Evolutionary conservation across 2,113 vertebrate species (phyloP).

Genomic region (Scophthalmus maximus): DNA sequence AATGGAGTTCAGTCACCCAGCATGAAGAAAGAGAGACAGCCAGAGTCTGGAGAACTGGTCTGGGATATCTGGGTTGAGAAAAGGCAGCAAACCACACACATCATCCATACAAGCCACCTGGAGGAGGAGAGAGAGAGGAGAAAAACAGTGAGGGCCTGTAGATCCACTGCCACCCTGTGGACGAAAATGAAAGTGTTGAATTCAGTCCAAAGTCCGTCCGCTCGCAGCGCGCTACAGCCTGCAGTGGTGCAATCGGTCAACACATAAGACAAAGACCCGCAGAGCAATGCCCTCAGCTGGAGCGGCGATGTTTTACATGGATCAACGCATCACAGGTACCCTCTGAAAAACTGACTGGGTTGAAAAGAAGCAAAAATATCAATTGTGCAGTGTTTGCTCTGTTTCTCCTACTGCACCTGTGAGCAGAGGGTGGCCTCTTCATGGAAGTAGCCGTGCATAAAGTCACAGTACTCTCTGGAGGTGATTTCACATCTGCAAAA

Average conservation of each 20-base stretch:
- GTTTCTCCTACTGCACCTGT: conserved; percentile 87
- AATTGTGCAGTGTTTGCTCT: too few species aligned
- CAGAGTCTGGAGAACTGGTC: conserved; percentile 99
- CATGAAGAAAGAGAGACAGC: conserved; percentile 97
- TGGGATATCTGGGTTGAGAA: conserved; percentile 95
- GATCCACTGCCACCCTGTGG: conserved; percentile 33
- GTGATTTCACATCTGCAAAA: conserved; percentile 98
- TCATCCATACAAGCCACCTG: conserved; percentile 99
- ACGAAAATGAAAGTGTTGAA: background rate
- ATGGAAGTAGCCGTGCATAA: conserved; percentile 97
- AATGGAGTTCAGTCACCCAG: conserved; percentile 83
- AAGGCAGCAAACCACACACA: conserved; percentile 95
- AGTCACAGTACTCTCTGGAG: conserved; percentile 96
- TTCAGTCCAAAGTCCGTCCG: background rate
- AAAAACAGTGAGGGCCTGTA: background rate
- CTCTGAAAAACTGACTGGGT: too few species aligned
- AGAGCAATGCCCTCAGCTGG: too few species aligned
- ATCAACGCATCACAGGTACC: too few species aligned
- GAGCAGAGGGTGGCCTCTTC: conserved; percentile 98
- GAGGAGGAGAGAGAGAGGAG: background rate
- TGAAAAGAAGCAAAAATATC: too few species aligned
- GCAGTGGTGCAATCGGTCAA: conserved; percentile 51
- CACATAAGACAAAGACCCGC: too few species aligned
- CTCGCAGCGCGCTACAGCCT: rapidly evolving
- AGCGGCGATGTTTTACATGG: too few species aligned